A percentile compares a stretch with the other conserved stretches of the same genome.
phyloP scores from a whole-genome alignment of 2,113 vertebrate species.

The Indri indri region DNA sequence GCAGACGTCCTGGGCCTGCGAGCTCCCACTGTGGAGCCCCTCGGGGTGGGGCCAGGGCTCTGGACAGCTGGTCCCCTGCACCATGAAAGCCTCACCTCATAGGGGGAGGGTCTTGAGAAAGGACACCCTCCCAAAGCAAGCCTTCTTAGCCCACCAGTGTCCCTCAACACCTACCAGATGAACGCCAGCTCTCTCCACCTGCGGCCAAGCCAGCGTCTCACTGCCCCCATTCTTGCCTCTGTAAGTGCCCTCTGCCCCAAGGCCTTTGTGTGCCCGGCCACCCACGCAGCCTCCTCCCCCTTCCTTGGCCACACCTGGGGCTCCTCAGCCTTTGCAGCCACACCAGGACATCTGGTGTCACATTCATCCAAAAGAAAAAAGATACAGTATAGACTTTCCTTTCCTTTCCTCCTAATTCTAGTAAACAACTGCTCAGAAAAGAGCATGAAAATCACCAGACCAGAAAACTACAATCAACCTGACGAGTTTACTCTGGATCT shows the following conservation, averaged over 20 bases:
- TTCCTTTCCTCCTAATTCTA: background rate
- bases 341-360: background rate
- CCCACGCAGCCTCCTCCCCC: background rate
- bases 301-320: too few species aligned
- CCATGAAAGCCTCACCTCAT: background rate
- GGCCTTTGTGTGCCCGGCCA: fast-evolving
- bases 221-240: background rate
- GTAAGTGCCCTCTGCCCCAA: background rate
- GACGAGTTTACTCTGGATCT: background rate
- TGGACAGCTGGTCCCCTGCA: background rate
- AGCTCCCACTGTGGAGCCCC: background rate
- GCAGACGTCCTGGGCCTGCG: background rate
- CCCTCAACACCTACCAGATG: background rate
- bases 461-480: background rate
- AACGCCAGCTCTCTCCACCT: background rate
- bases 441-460: background rate
- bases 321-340: background rate
- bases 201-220: too few species aligned
- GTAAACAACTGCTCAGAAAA: background rate
- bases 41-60: background rate
- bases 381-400: background rate
- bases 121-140: background rate
- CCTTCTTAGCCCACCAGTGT: background rate
- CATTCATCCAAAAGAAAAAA: background rate
- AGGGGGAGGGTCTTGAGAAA: background rate